Evolutionary conservation across 2,888 invertebrate species (phyloP).

Genomic region (Drosophila tripunctata): DNA sequence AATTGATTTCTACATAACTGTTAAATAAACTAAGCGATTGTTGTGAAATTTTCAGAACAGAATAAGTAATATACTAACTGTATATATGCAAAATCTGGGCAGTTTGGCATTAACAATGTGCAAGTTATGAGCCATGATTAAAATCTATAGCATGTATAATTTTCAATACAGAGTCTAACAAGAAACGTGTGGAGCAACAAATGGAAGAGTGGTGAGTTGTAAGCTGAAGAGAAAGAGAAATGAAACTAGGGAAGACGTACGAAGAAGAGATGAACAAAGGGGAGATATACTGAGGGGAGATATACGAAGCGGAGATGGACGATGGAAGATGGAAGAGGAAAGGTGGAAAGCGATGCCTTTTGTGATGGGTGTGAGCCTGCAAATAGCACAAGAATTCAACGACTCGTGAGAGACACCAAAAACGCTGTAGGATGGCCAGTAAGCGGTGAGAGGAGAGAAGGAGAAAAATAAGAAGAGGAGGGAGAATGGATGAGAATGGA

Average conservation of each 20-base stretch:
- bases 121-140: neutral
- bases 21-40: no score
- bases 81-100: no score
- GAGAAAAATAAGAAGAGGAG: neutral
- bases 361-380: slow-evolving; percentile 66
- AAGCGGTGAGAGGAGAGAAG: neutral
- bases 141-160: no score
- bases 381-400: slow-evolving; percentile 73
- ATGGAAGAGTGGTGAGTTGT: slow-evolving; percentile 3
- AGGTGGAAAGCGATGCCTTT: slow-evolving; percentile 16
- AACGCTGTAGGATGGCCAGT: slow-evolving; percentile 10
- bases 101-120: neutral
- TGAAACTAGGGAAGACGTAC: no score
- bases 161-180: neutral
- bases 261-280: no score
- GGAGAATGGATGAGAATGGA: slow-evolving; percentile 47
- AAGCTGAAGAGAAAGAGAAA: no score
- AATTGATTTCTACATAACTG: no score
- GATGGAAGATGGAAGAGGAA: neutral
- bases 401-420: slow-evolving; percentile 57
- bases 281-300: neutral
- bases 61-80: no score
- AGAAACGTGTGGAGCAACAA: slow-evolving; percentile 19
- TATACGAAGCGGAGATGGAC: neutral
- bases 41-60: no score